Conservation (phyloP, 2,113 vertebrate genomes). For the Peromyscus leucopus region DNA sequence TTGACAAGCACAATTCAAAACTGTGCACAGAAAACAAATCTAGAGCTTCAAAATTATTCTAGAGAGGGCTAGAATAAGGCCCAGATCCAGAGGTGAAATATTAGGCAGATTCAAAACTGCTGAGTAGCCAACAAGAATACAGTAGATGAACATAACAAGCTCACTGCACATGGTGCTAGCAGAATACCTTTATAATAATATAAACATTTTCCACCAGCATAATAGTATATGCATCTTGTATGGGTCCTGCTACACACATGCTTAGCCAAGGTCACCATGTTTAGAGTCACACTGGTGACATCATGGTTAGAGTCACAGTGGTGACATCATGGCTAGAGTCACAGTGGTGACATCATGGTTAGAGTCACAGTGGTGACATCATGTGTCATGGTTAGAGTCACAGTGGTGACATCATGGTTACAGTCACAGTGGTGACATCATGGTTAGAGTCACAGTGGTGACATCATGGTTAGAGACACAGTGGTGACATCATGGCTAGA, state of each 20-base stretch:
- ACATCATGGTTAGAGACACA: neutral
- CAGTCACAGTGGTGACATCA: too few relatives aligned
- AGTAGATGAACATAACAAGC: neutral
- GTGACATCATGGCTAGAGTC: neutral
- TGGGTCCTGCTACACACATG: slow-evolving; percentile 93
- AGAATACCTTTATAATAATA: neutral
- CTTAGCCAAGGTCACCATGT: neutral
- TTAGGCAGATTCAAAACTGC: neutral
- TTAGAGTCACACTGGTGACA: neutral
- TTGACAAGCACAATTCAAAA: neutral
- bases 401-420: too few relatives aligned
- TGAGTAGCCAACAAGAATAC: neutral
- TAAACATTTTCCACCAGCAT: slow-evolving; percentile 89
- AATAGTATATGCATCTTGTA: slow-evolving; percentile 92
- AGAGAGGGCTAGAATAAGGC: neutral
- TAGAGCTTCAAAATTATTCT: slow-evolving; percentile 12
- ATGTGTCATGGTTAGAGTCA: neutral
- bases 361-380: neutral
- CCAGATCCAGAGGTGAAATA: neutral
- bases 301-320: too few relatives aligned
- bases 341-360: neutral
- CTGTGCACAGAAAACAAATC: neutral
- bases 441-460: neutral
- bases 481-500: too few relatives aligned
- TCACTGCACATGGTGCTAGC: neutral